Base-by-base conservation (phyloP, 2,888 invertebrate genomes). In the Lamellibrachia columna region DNA sequence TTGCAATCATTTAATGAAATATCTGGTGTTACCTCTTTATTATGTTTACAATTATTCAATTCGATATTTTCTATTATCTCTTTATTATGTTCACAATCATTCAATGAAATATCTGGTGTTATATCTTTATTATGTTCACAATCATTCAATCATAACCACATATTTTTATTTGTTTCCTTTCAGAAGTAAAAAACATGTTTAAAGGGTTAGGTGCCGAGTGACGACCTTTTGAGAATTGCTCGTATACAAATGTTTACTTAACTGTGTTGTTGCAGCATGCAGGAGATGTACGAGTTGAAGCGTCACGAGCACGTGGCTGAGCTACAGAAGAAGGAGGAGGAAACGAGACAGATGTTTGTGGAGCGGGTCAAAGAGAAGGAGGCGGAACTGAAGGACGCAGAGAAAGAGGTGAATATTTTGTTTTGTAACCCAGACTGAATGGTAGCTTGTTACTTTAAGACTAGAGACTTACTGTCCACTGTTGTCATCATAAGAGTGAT, bases 311-410 rank as follows among this genome's bases (percentile, higher is more conserved):
- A 99, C 93, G 93, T 95, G 92, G 94, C 95, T 9, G 96, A 99
- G 96, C 97, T 99, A 95, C 99, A 99, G 96, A 98, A 98, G 96
- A 99, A 99, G 97, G 99, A 99, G 96, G 99, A 99, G 96, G 99
- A 99, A 97, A 99, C 99, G 98, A 97, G 99, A 90, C 99, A 99
- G 97, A 99, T 99, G 98, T 99, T 99, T 97, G 99, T 99, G 93
- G 98, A 98, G 94, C 97, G 99, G 93, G 99, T 99, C 92, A 99
- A 99, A 96, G 99, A 99, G 96, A 99, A 99, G 97, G 99, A 99
- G 97, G 98, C 98, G 0, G 99, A 99, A 96, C 97, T 99, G 92
- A 99, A 99, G 97, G 99, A 99, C 95, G 98, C 98, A 0, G 99
- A 99, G 97, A 99, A 99, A 97, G 99, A 99, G 97, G 99, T 98